Conservation (phyloP, 2,797 vertebrate species). For the Acanthurus tractus region DNA sequence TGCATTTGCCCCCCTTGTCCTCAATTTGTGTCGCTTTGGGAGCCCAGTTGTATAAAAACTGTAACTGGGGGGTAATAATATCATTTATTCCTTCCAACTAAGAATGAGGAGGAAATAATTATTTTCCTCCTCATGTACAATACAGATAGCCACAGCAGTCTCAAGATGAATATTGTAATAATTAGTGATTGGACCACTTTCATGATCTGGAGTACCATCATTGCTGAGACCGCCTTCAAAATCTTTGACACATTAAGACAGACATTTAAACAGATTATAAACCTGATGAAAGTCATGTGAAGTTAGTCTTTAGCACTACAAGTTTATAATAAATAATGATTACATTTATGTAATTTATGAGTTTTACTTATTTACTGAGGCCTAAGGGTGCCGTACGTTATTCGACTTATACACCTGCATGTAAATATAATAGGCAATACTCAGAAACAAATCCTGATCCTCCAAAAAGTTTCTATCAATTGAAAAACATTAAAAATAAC, state of each 20-base stretch:
- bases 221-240: too few species aligned
- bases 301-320: neutral
- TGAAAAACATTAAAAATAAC: too few species aligned
- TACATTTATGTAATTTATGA: too few species aligned
- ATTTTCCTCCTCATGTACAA: neutral
- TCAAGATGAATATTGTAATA: neutral
- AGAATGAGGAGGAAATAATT: neutral
- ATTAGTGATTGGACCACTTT: neutral
- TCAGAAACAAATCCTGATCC: too few species aligned
- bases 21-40: conserved; percentile 1
- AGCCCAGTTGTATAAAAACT: neutral
- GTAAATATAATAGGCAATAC: too few species aligned
- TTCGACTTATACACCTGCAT: too few species aligned
- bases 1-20: conserved; percentile 1
- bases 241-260: neutral
- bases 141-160: neutral
- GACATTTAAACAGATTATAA: neutral
- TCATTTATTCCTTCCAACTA: neutral
- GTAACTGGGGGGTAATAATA: neutral
- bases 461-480: too few species aligned
- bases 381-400: too few species aligned
- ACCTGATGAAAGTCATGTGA: neutral
- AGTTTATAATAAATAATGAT: too few species aligned
- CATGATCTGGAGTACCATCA: too few species aligned
- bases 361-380: too few species aligned